Conservation (phyloP, 2,888 invertebrate species). For the Lasioglossum villosulum region DNA sequence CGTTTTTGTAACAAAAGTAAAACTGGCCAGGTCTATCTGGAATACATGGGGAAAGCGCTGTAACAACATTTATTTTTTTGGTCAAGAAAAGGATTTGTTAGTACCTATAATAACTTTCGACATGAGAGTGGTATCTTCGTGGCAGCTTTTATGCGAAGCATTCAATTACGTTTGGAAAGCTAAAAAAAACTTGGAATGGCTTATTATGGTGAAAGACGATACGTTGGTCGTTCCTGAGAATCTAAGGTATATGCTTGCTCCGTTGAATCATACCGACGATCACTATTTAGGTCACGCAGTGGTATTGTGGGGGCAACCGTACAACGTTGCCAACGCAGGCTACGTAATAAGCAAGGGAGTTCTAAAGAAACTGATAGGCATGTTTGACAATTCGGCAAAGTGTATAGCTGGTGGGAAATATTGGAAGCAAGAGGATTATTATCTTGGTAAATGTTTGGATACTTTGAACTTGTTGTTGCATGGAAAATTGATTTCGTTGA, state of each 20-base stretch:
- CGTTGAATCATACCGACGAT: conserved; percentile 82
- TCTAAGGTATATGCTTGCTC: conserved; percentile 85
- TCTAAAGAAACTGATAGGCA: conserved; percentile 82
- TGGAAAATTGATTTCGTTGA: not conserved
- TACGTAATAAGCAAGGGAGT: conserved; percentile 86
- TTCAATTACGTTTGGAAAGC: conserved; percentile 80
- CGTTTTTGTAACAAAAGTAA: conserved; percentile 84
- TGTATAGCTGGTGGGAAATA: conserved; percentile 85
- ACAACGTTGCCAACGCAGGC: conserved; percentile 86
- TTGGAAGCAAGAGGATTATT: conserved; percentile 87
- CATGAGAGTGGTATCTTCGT: conserved; percentile 82
- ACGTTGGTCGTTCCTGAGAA: conserved; percentile 87
- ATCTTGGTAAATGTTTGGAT: conserved; percentile 84
- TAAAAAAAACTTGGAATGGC: conserved; percentile 84
- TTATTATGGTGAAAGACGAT: conserved; percentile 86
- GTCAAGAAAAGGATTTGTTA: conserved; percentile 68
- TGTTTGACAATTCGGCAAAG: conserved; percentile 82
- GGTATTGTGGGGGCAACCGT: conserved; percentile 86
- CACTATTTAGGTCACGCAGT: conserved; percentile 87
- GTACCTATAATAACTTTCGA: conserved; percentile 76
- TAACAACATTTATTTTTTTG: conserved; percentile 81
- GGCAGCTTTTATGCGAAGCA: conserved; percentile 84
- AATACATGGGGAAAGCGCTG: conserved; percentile 84
- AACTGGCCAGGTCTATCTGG: conserved; percentile 82
- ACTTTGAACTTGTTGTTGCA: not conserved